Evolutionary conservation across 2,113 vertebrate species (phyloP), one percentile per base, ranked within the genome.

Genomic region (Clarias magur): DNA sequence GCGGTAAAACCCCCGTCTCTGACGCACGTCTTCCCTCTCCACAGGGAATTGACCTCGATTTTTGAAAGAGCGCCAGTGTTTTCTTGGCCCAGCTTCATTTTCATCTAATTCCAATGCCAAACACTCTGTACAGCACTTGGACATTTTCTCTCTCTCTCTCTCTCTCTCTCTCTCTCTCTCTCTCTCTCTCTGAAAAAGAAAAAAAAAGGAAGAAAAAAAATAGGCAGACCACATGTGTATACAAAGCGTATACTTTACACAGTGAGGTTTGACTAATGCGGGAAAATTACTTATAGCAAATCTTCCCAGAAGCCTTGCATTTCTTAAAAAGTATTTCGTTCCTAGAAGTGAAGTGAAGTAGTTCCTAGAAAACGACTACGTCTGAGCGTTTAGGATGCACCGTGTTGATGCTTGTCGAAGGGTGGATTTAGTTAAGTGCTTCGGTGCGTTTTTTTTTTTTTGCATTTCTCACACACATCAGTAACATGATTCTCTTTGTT

Each of bases 11-110:
- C 62, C 75, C 86, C 6, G 59, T 63, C 88, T 92, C 89, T 92
- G 91, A 92, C 90, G 90, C 90, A 91, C 87, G 67, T 86, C 30
- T 67, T 68, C 73, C 78, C 59, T 85, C 79, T 89, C 91, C 87
- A 62, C 65, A 75, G 88, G 89, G 90, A 89, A 84, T 70, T 62
- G 27, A 70, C 83, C 70, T 82, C 56, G 21, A 87, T 82, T 90
- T 83, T 89, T 92, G 89, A 90, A 88, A 62, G 75, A 67, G 57
- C 59, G 91, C 89, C 91, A 90, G 57, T 83, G 75, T 80, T 90
- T 89, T 88, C 86, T 88, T 89, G 80, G 87, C 89, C 68, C 8
- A 25, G 59, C 80, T 87, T 90, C 88, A 88, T 87, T 89, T 91
- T 88, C 82, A 83, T 86, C 83, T 76, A 88, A 86, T 87, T 89